Conservation (phyloP, 2,797 vertebrate genomes). For the Myoxocephalus aenaeus region DNA sequence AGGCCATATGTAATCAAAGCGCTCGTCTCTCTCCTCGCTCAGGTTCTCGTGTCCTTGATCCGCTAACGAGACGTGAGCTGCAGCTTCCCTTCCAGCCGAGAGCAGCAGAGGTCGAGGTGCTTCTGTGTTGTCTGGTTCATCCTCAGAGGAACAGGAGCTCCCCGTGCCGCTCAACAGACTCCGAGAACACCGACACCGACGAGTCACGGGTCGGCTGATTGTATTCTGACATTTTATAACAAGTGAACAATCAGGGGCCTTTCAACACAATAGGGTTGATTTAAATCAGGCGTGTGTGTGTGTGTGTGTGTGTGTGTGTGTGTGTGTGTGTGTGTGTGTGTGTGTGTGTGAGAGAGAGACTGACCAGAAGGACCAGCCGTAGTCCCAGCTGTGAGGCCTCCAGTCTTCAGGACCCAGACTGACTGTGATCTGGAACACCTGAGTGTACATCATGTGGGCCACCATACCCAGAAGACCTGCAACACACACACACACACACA, state of each 20-base stretch:
- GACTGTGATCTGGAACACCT: constrained; percentile 94
- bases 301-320: constrained; percentile 20
- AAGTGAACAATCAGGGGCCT: too few species aligned
- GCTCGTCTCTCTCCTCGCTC: too few species aligned
- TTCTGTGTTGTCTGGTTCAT: not conserved
- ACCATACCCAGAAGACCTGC: constrained; percentile 95
- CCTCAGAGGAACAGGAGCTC: not conserved
- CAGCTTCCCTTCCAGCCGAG: constrained; percentile 16
- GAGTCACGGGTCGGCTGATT: too few species aligned
- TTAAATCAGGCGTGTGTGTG: not conserved
- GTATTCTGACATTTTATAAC: too few species aligned
- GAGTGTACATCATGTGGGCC: constrained; percentile 96
- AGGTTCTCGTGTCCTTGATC: constrained; percentile 8
- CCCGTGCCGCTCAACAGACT: too few species aligned
- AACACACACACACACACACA: constrained; percentile 28
- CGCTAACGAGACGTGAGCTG: constrained; percentile 34
- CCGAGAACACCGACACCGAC: not conserved
- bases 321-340: constrained; percentile 21
- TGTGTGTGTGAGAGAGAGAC: constrained; percentile 44
- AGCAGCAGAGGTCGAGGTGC: constrained; percentile 22
- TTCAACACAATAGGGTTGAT: too few species aligned
- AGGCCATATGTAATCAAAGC: too few species aligned
- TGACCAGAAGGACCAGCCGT: constrained; percentile 95
- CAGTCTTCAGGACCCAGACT: constrained; percentile 93
- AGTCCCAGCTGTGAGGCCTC: constrained; percentile 94